These are phyloP conservation scores for Gambelia wislizenii DNA, from an alignment of 2,797 vertebrate species.

Conservation along the genomic window DNA sequence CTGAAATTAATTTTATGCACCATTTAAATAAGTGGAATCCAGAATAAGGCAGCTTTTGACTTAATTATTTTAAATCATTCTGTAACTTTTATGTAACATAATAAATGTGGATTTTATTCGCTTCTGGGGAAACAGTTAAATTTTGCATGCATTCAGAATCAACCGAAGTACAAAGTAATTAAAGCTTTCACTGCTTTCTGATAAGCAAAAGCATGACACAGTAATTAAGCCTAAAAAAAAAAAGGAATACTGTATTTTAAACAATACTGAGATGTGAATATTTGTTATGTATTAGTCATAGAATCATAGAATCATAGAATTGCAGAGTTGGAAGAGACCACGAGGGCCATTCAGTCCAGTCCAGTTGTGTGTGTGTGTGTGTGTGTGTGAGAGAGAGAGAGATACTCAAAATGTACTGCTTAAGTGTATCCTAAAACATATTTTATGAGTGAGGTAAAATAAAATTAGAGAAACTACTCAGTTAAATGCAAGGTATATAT, in stretches of 20 bases:
- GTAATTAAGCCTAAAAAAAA: conserved; percentile 74
- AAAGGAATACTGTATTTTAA: conserved; percentile 72
- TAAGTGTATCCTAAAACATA: neutral
- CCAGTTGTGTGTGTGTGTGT: conserved; percentile 5
- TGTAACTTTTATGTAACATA: conserved; percentile 76
- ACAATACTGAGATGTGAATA: conserved; percentile 65
- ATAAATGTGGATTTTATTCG: conserved; percentile 78
- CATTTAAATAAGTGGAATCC: conserved; percentile 65
- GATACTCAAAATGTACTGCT: conserved; percentile 13
- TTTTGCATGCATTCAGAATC: conserved; percentile 75
- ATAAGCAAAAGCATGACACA: conserved; percentile 77
- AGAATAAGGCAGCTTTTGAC: conserved; percentile 62
- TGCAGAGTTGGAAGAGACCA: no score
- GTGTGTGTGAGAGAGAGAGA: no score
- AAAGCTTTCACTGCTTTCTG: conserved; percentile 77
- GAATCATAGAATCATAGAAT: no score
- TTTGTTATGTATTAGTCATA: conserved; percentile 52
- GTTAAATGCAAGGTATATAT: neutral
- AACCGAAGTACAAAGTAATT: conserved; percentile 79
- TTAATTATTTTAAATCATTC: conserved; percentile 80
- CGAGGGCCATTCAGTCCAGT: no score
- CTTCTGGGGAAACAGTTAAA: conserved; percentile 77
- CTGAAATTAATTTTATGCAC: conserved; percentile 70
- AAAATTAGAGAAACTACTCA: neutral
- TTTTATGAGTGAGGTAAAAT: neutral